Base-by-base conservation (phyloP, 2,888 invertebrate species). In the Biston betularia region DNA sequence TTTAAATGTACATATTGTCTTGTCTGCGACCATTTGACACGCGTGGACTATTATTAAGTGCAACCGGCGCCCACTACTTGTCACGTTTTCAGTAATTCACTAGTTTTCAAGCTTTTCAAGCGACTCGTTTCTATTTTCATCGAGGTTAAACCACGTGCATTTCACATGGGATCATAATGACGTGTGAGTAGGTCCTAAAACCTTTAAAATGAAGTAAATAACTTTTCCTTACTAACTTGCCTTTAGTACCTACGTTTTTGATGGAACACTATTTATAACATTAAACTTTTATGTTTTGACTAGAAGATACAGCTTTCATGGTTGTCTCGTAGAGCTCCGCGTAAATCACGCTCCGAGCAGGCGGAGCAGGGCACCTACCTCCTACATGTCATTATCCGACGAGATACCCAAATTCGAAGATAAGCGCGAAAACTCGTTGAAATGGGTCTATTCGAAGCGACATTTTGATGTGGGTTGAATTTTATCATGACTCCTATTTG, bases 391-490 rank as follows among this genome's bases (percentile, higher is more conserved):
- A 42, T 49, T 60, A 63, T 6, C 46, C 40, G 59, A 54, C 56
- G 52, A 48, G 38, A 63, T 63, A 63, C 33, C 66, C 63, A 54
- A 63, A 67, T 34, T 63, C 48, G 55, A 66, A 67, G 63, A 65
- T 55, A 60, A 68, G 57, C 42, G 52, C 15, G 48, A 56, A 46
- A 56, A 52, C 49, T 60, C 54, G 58, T 34, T 60, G 67, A 56
- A 63, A 59, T 50, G 54, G 63, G 67, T 63, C 35, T 67, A 67
- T 54, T 50, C 46, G 67, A 56, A 54, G 59, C 67, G 67, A 68
- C 67, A 59, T 63, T 62, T 59, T 68, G 67, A 68, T 55, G 55
- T 55, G 67, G 67, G 67, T 68, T 55, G 55, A 40, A 59, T 63
- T 63, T 60, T 55, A 68, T 63, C 59, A 46, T 6, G 38, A 61